Evolutionary conservation across 2,888 invertebrate species (phyloP).

Genomic region (Acanthosepion esculentum): DNA sequence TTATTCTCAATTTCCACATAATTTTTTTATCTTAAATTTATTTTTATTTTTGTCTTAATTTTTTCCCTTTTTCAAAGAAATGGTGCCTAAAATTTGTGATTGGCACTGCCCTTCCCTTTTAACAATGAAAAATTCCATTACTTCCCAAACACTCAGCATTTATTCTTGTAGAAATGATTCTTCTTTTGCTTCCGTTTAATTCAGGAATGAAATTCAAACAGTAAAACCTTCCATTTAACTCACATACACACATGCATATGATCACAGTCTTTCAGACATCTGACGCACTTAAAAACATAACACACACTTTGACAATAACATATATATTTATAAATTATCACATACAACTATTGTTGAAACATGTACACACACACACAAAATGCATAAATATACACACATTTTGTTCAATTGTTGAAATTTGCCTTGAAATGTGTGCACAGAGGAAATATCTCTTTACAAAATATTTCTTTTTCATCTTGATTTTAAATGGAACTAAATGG

Average conservation of each 20-base stretch:
- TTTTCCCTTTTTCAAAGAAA: neutral
- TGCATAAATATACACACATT: neutral
- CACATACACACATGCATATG: neutral
- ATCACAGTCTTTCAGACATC: neutral
- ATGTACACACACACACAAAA: neutral
- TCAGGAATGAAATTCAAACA: neutral
- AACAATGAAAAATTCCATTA: neutral
- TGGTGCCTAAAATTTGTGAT: neutral
- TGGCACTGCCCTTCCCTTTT: neutral
- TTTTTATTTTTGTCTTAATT: neutral
- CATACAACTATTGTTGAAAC: neutral
- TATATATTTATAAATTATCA: neutral
- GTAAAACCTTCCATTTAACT: neutral
- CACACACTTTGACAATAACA: neutral
- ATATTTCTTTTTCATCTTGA: neutral
- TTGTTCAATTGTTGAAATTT: neutral
- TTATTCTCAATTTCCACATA: neutral
- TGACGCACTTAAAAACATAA: neutral
- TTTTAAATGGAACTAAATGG: neutral
- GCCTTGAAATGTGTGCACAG: neutral
- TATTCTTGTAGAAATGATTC: neutral
- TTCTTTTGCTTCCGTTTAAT: neutral
- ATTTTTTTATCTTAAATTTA: neutral
- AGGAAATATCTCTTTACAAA: neutral
- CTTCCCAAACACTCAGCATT: conserved; percentile 14